Percentiles rank a stretch among this genome's conserved stretches.
phyloP scores from a whole-genome alignment of 2,113 vertebrate species.

The Bothrops jararaca region DNA sequence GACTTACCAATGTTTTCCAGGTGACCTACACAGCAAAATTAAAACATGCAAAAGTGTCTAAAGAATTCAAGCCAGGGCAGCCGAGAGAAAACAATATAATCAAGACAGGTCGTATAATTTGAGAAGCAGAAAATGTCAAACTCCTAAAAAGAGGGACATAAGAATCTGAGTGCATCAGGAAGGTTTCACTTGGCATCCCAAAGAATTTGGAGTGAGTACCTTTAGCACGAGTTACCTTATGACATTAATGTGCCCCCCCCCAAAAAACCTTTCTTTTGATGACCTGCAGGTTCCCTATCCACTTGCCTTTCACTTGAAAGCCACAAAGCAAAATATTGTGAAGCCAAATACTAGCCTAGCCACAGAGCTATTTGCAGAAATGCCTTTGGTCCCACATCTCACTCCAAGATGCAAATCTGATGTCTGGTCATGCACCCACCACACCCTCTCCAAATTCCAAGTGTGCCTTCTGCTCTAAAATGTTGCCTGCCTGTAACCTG shows the following conservation, averaged over 20 bases:
- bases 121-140: not conserved
- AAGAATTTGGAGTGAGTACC: not conserved
- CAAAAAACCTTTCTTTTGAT: not conserved
- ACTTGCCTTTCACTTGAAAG: not conserved
- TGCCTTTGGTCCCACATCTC: not conserved
- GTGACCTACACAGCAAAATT: not conserved
- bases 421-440: not conserved
- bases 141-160: not conserved
- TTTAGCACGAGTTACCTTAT: not conserved
- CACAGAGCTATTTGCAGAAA: not conserved
- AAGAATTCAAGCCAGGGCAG: not conserved
- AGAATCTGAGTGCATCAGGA: not conserved
- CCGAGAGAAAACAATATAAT: not conserved
- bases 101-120: not conserved
- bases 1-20: not conserved
- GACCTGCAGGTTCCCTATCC: not conserved
- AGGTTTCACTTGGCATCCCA: not conserved
- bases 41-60: not conserved
- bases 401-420: not conserved
- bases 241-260: not conserved
- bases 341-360: not conserved
- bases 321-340: not conserved
- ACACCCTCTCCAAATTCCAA: not conserved
- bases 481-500: not conserved
- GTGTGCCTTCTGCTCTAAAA: not conserved